Base-by-base conservation (phyloP, 2,888 invertebrate genomes). In the Tetragnatha montana region DNA sequence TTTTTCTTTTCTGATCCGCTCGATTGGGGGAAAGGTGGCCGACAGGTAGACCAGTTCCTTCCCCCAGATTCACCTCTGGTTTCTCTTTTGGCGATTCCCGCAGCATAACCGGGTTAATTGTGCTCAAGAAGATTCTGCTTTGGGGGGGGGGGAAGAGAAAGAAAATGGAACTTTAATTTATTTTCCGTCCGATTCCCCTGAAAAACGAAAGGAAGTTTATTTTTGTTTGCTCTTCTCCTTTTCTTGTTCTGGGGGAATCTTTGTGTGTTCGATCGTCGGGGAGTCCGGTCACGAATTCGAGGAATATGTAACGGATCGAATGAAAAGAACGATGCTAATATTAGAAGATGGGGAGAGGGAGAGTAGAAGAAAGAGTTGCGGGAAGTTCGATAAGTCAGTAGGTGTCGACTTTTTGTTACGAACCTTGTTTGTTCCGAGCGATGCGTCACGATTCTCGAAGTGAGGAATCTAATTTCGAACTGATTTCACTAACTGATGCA, bases 51-150 rank as follows among this genome's bases (percentile, higher is more conserved):
- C 80, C 69, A 74, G 80, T 86, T 74, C 78, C 75, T 81, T 76
- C n/a, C 22, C 21, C 21, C 47, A 17, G 35, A 35, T 22, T 70
- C 51, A 14, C 69, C 71, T 74, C 19, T 50, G 21, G 73, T 60
- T 73, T 80, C 71, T 74, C 71, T 75, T 68, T 19, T 19, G 47
- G 35, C 19, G 60, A 51, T 83, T 88, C 83, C 69, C 35, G 35
- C 35, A 35, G 2, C 35, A 84, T 88, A 88, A 88, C 88, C 83
- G 83, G 88, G 88, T 88, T 88, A 88, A 88, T 88, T 88, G 88
- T 80, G 83, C 68, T 21, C 35, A 35, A 35, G 35, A n/a, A 82
- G 21, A 60, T 49, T 60, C 8, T 86, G 73, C 71, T 73, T 73
- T 50, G 49, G 85, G 60, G 60, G 85, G 79, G 79, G n/a, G 17